A percentile compares a stretch with the other conserved stretches of the same genome.
Evolutionary conservation across 2,888 invertebrate genomes (phyloP).

Genomic region (Bhutanitis thaidina): DNA sequence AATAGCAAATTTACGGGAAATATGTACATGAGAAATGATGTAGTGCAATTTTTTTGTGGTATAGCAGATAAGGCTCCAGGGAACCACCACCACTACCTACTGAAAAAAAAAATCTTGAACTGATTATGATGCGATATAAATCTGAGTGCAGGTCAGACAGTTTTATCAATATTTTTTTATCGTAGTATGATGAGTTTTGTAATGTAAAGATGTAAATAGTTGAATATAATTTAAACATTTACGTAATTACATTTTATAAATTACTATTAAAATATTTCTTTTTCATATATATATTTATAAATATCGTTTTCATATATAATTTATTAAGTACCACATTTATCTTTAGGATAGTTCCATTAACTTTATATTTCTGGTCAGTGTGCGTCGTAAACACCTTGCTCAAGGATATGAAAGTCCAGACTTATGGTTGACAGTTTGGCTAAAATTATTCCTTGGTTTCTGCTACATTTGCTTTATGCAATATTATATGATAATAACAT

Average conservation of each 20-base stretch:
- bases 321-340: not conserved
- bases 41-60: no score
- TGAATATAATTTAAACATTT: constrained; percentile 12
- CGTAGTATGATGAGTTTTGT: not conserved
- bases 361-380: not conserved
- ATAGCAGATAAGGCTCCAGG: no score
- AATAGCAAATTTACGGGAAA: no score
- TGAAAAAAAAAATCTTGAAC: no score
- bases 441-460: not conserved
- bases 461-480: no score
- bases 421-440: not conserved
- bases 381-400: no score
- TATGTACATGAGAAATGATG: no score
- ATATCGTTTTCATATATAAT: constrained; percentile 2
- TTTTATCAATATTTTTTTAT: no score
- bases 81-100: no score
- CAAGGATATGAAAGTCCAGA: not conserved
- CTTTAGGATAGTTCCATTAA: not conserved
- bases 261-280: constrained; percentile 20
- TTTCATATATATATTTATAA: not conserved
- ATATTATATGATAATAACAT: no score
- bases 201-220: constrained; percentile 3
- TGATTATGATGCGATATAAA: no score
- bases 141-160: no score
- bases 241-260: constrained; percentile 18